Evolutionary conservation across 37 sponge, comb jelly and placozoan genomes (phyloP).

Genomic region (Corticium candelabrum): DNA sequence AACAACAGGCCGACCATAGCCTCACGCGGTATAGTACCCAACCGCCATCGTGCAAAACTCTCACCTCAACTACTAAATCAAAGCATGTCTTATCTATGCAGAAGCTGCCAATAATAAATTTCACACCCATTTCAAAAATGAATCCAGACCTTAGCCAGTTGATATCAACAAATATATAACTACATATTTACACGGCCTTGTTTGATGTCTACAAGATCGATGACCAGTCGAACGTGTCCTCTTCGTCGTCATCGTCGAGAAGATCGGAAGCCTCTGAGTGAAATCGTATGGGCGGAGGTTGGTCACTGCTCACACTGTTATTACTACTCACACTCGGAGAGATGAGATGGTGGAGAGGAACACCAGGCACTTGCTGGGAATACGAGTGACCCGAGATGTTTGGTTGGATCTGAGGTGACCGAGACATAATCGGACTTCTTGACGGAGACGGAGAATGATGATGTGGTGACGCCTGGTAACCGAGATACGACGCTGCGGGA

Average conservation of each 20-base stretch:
- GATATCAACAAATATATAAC: too few relatives aligned
- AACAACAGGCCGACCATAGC: too few relatives aligned
- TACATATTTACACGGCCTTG: too few relatives aligned
- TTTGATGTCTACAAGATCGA: background rate
- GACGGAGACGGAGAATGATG: background rate
- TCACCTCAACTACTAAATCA: too few relatives aligned
- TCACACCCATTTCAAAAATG: too few relatives aligned
- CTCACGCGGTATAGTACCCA: too few relatives aligned
- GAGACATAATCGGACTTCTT: background rate
- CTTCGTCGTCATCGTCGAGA: constrained; percentile 41
- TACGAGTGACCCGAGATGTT: background rate
- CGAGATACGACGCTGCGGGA: background rate
- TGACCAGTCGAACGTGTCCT: constrained; percentile 76
- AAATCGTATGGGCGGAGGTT: background rate
- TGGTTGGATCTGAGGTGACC: background rate
- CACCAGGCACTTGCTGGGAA: background rate
- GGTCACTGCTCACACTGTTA: background rate
- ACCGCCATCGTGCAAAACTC: too few relatives aligned
- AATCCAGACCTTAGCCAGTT: too few relatives aligned
- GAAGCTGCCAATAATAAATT: too few relatives aligned
- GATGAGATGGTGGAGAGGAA: background rate
- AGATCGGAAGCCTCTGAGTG: constrained; percentile 38
- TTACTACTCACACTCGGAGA: background rate
- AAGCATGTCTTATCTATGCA: too few relatives aligned
- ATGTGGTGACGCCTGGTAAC: background rate